Conservation (phyloP, 1,140 invertebrate species). For the Pachyrhynchus sulphureomaculatus region DNA sequence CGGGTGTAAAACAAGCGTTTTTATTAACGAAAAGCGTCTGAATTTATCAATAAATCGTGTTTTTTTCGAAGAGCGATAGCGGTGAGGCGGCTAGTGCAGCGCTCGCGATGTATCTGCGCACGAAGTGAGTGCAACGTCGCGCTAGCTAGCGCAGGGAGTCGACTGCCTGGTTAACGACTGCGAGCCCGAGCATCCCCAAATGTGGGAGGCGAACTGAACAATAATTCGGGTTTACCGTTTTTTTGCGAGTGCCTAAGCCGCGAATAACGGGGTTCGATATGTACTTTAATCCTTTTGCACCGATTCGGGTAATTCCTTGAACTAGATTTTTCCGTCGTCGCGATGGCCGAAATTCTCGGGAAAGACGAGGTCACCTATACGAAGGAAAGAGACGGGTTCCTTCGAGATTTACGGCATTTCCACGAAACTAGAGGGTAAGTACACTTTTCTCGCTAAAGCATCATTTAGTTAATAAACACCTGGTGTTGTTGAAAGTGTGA, state of each 20-base stretch:
- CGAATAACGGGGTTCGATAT: neutral
- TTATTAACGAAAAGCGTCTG: conserved; percentile 30
- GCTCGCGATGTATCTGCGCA: conserved; percentile 49
- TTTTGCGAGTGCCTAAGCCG: neutral
- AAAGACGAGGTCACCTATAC: conserved; percentile 72
- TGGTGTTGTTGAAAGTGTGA: too few species aligned
- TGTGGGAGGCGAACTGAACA: conserved; percentile 46
- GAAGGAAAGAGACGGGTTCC: conserved; percentile 68
- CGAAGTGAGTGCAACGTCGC: conserved; percentile 42
- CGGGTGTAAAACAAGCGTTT: conserved; percentile 33
- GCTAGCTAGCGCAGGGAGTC: conserved; percentile 50
- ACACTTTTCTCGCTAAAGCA: neutral
- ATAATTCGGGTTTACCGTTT: conserved; percentile 9
- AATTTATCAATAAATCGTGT: conserved; percentile 21
- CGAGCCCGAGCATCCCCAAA: conserved; percentile 46
- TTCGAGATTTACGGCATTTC: conserved; percentile 71
- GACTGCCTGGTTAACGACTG: conserved; percentile 46
- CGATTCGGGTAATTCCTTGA: neutral
- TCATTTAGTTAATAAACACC: too few species aligned
- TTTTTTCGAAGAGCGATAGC: conserved; percentile 31
- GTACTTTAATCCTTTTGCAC: neutral
- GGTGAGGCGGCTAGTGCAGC: conserved; percentile 34
- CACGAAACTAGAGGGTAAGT: conserved; percentile 75
- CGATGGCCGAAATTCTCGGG: conserved; percentile 69
- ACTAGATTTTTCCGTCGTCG: conserved; percentile 24